Conservation (phyloP, 2,888 invertebrate genomes). For the Rapana venosa region DNA sequence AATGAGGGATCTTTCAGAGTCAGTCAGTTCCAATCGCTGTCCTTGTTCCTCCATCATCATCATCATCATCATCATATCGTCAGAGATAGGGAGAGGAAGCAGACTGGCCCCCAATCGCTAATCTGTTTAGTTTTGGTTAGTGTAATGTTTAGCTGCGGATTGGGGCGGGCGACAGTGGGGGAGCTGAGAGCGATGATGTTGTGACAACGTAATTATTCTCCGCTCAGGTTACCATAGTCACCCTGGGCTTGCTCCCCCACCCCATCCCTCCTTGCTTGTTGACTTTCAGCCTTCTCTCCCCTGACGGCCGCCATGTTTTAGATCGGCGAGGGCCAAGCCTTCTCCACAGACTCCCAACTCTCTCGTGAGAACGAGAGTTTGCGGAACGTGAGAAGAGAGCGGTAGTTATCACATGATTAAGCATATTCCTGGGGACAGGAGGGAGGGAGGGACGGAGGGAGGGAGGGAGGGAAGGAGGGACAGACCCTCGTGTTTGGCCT, state of each 20-base stretch:
- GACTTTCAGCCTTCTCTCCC: background rate
- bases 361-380: constrained; percentile 31
- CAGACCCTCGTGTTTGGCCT: background rate
- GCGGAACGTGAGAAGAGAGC: background rate
- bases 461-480: background rate
- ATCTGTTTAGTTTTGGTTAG: constrained; percentile 18
- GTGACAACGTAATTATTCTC: constrained; percentile 20
- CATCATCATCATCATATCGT: background rate
- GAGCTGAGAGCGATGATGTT: background rate
- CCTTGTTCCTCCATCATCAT: background rate
- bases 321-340: background rate
- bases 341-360: background rate
- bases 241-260: background rate
- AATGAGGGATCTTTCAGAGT: background rate
- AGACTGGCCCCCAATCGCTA: background rate
- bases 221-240: background rate
- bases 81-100: background rate
- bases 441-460: background rate
- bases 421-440: background rate
- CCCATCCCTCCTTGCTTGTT: background rate
- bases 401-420: constrained; percentile 24
- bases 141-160: background rate
- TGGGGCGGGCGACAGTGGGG: background rate
- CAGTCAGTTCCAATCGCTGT: background rate
- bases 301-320: background rate